A percentile compares a stretch with the other conserved stretches of the same genome.
Conservation (phyloP, 2,797 vertebrate species). For the Lacerta bilineata region DNA sequence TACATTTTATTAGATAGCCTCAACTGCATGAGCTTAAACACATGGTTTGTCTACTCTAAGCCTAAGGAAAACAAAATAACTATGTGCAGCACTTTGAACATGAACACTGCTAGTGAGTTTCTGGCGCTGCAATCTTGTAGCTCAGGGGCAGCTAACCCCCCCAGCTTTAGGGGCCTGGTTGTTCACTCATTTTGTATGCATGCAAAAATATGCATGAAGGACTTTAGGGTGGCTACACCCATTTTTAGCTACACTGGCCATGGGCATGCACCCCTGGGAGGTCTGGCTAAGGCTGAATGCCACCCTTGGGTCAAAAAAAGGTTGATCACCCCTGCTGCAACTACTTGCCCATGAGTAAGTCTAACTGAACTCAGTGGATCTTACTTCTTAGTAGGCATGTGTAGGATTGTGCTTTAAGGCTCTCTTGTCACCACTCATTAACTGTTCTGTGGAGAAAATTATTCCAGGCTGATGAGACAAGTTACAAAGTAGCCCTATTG, state of each 20-base stretch:
- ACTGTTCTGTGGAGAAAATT: background rate
- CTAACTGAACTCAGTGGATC: background rate
- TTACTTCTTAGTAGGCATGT: background rate
- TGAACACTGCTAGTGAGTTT: conserved; percentile 59
- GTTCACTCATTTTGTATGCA: too few species aligned
- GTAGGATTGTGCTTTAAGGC: background rate
- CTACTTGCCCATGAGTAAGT: background rate
- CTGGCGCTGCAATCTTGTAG: background rate
- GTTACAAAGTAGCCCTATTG: background rate
- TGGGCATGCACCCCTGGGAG: too few species aligned
- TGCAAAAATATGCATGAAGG: too few species aligned
- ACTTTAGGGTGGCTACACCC: too few species aligned
- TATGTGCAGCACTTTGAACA: conserved; percentile 40
- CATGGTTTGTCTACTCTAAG: too few species aligned
- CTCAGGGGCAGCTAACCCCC: too few species aligned
- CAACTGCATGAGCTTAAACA: conserved; percentile 49
- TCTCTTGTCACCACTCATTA: conserved; percentile 38
- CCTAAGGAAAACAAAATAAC: background rate
- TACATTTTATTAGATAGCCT: conserved; percentile 20
- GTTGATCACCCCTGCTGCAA: too few species aligned
- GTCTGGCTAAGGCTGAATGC: too few species aligned
- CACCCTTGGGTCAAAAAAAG: too few species aligned
- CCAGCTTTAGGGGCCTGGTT: background rate
- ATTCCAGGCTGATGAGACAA: background rate
- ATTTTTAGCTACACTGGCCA: too few species aligned